Conservation (phyloP, 1,140 invertebrate genomes). For the Tribolium madens region DNA sequence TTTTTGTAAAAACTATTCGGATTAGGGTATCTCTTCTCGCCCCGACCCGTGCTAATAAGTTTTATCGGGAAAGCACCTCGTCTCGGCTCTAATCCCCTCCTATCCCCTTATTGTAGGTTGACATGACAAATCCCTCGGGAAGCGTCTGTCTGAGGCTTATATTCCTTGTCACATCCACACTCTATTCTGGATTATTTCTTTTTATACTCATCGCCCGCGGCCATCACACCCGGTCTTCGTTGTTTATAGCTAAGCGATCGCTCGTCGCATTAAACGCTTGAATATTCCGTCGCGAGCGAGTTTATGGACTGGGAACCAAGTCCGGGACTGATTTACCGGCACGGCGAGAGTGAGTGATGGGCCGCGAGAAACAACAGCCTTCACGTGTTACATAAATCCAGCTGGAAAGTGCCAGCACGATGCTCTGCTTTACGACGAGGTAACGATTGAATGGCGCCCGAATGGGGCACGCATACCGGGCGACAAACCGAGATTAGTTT, state of each 20-base stretch:
- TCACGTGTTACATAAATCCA: slow-evolving; percentile 63
- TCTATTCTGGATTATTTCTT: slow-evolving; percentile 53
- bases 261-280: slow-evolving; percentile 58
- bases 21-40: background rate
- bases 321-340: slow-evolving; percentile 59
- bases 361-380: slow-evolving; percentile 62
- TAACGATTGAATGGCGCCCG: background rate
- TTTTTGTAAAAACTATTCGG: slow-evolving; percentile 10
- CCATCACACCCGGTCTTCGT: slow-evolving; percentile 14
- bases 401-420: slow-evolving; percentile 27
- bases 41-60: slow-evolving; percentile 19
- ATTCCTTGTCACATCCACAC: slow-evolving; percentile 51
- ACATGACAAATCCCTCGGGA: slow-evolving; percentile 50
- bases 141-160: slow-evolving; percentile 45
- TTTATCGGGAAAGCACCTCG: slow-evolving; percentile 24
- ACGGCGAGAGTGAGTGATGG: slow-evolving; percentile 60
- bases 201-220: slow-evolving; percentile 38
- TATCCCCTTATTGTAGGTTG: slow-evolving; percentile 45
- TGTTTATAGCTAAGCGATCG: slow-evolving; percentile 61
- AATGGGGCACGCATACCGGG: background rate
- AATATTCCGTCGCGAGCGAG: slow-evolving; percentile 56
- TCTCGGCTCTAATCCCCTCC: slow-evolving; percentile 12
- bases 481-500: slow-evolving; percentile 21
- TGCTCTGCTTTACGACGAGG: slow-evolving; percentile 14
- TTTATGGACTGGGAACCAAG: slow-evolving; percentile 60